These are phyloP conservation scores for Graphium colonna DNA, from an alignment of 2,888 invertebrate species.

Conservation along the genomic window DNA sequence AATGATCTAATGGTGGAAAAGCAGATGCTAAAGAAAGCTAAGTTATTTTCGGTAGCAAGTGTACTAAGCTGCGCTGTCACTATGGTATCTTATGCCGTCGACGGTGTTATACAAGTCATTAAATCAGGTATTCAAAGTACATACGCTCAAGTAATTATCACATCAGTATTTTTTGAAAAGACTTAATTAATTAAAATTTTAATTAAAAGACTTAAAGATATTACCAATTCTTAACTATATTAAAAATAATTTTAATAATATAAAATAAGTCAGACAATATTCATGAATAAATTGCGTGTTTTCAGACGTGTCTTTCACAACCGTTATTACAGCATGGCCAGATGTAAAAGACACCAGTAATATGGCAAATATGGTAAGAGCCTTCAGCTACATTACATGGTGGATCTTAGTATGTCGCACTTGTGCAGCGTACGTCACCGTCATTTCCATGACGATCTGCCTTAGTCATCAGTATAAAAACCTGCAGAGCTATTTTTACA, in stretches of 20 bases:
- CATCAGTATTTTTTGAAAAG: too few species aligned
- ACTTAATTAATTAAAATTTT: too few species aligned
- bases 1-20: slow-evolving; percentile 44
- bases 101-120: slow-evolving; percentile 32
- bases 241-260: too few species aligned
- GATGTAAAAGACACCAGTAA: slow-evolving; percentile 33
- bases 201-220: too few species aligned
- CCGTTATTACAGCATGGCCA: slow-evolving; percentile 42
- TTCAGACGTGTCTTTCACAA: slow-evolving; percentile 31
- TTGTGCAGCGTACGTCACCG: slow-evolving; percentile 31
- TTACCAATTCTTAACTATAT: too few species aligned
- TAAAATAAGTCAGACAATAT: too few species aligned
- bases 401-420: slow-evolving; percentile 34
- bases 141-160: too few species aligned
- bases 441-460: slow-evolving; percentile 33
- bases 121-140: slow-evolving; percentile 24
- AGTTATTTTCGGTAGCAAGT: slow-evolving; percentile 32
- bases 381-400: slow-evolving; percentile 35
- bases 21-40: slow-evolving; percentile 41
- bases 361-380: slow-evolving; percentile 29
- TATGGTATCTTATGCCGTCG: slow-evolving; percentile 31
- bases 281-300: too few species aligned
- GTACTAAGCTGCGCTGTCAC: slow-evolving; percentile 20
- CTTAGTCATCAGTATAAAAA: slow-evolving; percentile 43
- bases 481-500: slow-evolving; percentile 43